These are phyloP conservation scores for Rhinophrynus dorsalis DNA, from an alignment of 2,797 vertebrate species.

Conservation along the genomic window DNA sequence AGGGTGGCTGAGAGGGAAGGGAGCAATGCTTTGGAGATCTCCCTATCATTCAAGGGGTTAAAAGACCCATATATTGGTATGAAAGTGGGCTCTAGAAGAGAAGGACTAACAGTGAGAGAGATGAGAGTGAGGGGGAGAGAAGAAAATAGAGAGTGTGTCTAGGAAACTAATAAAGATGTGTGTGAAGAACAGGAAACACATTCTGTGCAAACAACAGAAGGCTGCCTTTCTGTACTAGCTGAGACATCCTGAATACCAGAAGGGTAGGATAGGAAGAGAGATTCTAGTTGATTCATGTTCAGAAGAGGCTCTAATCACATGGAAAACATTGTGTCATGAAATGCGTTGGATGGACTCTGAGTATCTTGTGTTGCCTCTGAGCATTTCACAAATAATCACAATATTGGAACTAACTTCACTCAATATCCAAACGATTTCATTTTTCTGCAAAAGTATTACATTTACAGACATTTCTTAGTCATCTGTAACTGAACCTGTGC, in stretches of 20 bases:
- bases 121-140: not conserved
- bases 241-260: constrained; percentile 6
- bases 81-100: too few relatives aligned
- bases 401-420: not conserved
- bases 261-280: constrained; percentile 8
- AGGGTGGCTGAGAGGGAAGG: too few relatives aligned
- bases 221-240: not conserved
- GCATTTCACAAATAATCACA: not conserved
- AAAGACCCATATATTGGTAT: too few relatives aligned
- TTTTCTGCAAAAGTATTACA: not conserved
- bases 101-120: too few relatives aligned
- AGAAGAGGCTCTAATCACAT: not conserved
- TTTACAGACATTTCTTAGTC: not conserved
- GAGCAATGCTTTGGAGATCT: too few relatives aligned
- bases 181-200: constrained; percentile 23
- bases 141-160: not conserved
- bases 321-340: constrained; percentile 7
- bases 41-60: too few relatives aligned
- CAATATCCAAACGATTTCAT: not conserved
- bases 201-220: constrained; percentile 30
- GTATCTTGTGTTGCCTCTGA: not conserved
- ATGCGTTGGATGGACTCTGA: not conserved
- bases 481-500: not conserved
- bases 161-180: not conserved
- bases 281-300: constrained; percentile 21